Percentiles rank a stretch among this genome's conserved stretches.
phyloP scores from a whole-genome alignment of 2,888 invertebrate species.

The Limnephilus marmoratus region DNA sequence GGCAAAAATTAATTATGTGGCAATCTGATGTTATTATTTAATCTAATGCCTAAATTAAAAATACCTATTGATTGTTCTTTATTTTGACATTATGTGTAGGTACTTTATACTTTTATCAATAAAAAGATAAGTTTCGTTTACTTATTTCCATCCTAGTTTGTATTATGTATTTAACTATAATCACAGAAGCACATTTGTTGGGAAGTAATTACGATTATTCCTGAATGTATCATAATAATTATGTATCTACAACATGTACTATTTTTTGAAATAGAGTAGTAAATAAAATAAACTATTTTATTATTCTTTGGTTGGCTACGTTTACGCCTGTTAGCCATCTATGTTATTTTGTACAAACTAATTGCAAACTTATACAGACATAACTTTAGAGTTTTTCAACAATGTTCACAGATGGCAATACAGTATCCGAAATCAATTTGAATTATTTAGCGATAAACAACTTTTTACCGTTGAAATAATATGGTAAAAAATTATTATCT shows the following conservation, averaged over 20 bases:
- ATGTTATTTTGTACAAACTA: not conserved
- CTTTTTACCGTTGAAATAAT: not conserved
- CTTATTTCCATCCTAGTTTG: too few species aligned
- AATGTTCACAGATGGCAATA: conserved; percentile 28
- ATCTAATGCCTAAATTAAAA: too few species aligned
- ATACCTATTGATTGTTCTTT: too few species aligned
- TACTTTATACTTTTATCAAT: too few species aligned
- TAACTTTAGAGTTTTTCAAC: not conserved
- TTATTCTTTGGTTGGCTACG: not conserved
- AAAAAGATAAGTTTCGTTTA: too few species aligned
- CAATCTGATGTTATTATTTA: not conserved
- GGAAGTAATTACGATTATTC: too few species aligned
- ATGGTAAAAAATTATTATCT: not conserved
- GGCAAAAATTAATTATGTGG: not conserved
- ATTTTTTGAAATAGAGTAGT: not conserved
- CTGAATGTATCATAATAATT: too few species aligned
- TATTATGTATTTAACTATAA: too few species aligned
- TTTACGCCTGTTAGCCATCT: not conserved
- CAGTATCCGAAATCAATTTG: not conserved
- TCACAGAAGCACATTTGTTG: too few species aligned
- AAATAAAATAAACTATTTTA: not conserved
- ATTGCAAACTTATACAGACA: not conserved
- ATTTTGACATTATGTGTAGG: too few species aligned
- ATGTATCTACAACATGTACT: too few species aligned
- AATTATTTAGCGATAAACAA: not conserved